Conservation (phyloP, 2,888 invertebrate species). For the Coenonympha glycerion region DNA sequence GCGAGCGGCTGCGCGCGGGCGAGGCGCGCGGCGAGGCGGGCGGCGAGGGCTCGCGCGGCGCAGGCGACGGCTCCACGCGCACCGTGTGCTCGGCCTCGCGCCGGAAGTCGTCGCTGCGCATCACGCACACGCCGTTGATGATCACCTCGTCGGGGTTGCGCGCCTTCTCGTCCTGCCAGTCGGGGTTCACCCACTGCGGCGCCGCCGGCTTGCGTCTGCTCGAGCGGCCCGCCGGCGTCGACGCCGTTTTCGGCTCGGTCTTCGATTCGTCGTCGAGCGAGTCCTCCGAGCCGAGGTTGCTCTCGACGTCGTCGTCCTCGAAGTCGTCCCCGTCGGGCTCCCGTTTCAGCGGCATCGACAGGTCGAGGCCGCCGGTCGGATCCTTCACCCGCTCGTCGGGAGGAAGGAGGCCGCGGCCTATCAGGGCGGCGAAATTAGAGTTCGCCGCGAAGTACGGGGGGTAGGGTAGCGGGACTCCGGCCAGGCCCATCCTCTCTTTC, state of each 20-base stretch:
- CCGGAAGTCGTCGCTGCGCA: conserved; percentile 87
- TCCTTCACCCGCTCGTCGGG: conserved; percentile 80
- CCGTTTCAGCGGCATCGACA: conserved; percentile 89
- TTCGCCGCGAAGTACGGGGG: conserved; percentile 87
- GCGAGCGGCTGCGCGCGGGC: conserved; percentile 37
- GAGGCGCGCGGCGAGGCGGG: conserved; percentile 36
- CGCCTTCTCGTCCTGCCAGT: conserved; percentile 85
- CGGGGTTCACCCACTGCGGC: conserved; percentile 98
- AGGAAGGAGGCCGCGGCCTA: conserved; percentile 80
- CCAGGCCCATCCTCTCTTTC: conserved; percentile 87
- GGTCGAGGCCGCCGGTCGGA: conserved; percentile 88
- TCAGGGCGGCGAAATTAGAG: conserved; percentile 84
- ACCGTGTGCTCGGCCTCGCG: conserved; percentile 81
- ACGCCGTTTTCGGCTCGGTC: conserved; percentile 73
- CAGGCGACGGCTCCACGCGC: conserved; percentile 85
- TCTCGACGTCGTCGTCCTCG: conserved; percentile 86
- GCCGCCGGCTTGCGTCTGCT: conserved; percentile 95
- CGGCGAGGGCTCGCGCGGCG: conserved; percentile 69
- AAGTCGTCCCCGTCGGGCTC: conserved; percentile 87
- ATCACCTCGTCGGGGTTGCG: conserved; percentile 84
- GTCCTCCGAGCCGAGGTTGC: conserved; percentile 83
- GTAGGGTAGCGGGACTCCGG: conserved; percentile 84
- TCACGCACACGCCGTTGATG: conserved; percentile 95
- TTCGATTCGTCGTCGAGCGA: conserved; percentile 78
- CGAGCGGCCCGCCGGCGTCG: conserved; percentile 63